phyloP scores from a whole-genome alignment of 2,797 vertebrate species.

The Anguilla marmorata region DNA sequence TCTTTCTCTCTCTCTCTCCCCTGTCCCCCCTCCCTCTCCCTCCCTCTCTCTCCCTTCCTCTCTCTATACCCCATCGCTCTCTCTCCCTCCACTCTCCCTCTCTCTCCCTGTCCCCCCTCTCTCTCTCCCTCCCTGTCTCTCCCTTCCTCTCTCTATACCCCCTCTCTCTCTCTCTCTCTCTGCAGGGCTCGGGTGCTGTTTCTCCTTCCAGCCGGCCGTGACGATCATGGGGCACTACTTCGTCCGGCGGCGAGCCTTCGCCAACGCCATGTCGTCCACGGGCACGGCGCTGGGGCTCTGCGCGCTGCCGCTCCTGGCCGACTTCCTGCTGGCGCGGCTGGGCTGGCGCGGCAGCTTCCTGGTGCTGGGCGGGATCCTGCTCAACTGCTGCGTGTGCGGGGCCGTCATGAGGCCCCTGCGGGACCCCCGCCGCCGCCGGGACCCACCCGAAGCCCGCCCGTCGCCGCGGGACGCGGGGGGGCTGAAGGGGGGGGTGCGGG shows the following conservation, averaged over 20 bases:
- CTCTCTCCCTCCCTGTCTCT: neutral
- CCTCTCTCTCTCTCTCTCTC: neutral
- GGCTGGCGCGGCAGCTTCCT: slow-evolving; percentile 94
- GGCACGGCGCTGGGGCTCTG: slow-evolving; percentile 87
- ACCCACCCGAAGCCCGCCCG: slow-evolving; percentile 43
- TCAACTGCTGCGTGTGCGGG: slow-evolving; percentile 90
- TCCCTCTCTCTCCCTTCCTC: no score
- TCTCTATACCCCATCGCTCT: no score
- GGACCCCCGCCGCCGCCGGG: slow-evolving; percentile 41
- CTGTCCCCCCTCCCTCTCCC: no score
- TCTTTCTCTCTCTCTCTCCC: no score
- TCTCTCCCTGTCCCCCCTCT: no score
- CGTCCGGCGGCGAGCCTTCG: slow-evolving; percentile 75
- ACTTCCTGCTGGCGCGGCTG: slow-evolving; percentile 77
- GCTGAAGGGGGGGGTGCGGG: slow-evolving; percentile 28
- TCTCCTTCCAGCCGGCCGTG: slow-evolving; percentile 89
- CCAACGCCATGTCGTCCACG: slow-evolving; percentile 85
- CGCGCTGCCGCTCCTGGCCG: slow-evolving; percentile 80
- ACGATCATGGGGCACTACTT: slow-evolving; percentile 90
- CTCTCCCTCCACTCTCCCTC: no score
- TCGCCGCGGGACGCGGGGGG: slow-evolving; percentile 32
- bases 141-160: neutral
- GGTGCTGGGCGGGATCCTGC: slow-evolving; percentile 81
- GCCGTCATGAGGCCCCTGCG: slow-evolving; percentile 81
- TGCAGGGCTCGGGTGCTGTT: slow-evolving; percentile 89